Evolutionary conservation across 2,113 vertebrate species (phyloP), one percentile per base, ranked within the genome.

Genomic region (Anhinga rufa): DNA sequence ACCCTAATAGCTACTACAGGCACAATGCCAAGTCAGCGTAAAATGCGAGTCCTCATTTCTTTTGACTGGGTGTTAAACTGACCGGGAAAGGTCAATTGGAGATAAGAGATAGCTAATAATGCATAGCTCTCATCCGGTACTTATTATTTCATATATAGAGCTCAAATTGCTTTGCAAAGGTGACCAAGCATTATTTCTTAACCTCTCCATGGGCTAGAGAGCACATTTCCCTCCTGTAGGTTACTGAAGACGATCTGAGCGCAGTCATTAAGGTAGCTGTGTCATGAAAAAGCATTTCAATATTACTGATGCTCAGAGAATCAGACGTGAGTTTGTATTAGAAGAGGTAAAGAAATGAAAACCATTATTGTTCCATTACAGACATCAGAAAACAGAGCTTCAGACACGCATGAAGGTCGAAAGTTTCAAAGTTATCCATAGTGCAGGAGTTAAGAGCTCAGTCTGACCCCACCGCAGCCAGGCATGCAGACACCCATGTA

Each of bases 101-200:
- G 69, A 94, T 17, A 51, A 86, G 90, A 94, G 86, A 74, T 42
- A 66, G 46, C 92, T 93, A 90, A 86, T 88, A 94, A 90, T 26
- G 62, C 88, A n/a, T 32, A 83, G 85, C 75, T 86, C 88, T 95
- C 71, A 2, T 65, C 83, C 82, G 42, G n/a, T 7, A 38, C 88
- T 95, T 54, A 62, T 55, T 55, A 81, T 77, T 83, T 69, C 88
- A 70, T 16, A 46, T 52, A 83, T 10, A 82, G 82, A 88, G 42
- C 65, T 55, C 71, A 62, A 82, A 96, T 93, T 74, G 92, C 88
- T 62, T 74, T 88, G 68, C 79, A 54, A 68, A 94, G 89, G 70
- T 95, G 93, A 72, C 92, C 92, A 92, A 88, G 88, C 79, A 62
- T 83, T 54, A 93, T 82, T 92, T 55, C 55, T 81, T 92, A 76